These are phyloP conservation scores for Myotis findleyi DNA, from an alignment of 2,797 vertebrate genomes.

Conservation along the genomic window DNA sequence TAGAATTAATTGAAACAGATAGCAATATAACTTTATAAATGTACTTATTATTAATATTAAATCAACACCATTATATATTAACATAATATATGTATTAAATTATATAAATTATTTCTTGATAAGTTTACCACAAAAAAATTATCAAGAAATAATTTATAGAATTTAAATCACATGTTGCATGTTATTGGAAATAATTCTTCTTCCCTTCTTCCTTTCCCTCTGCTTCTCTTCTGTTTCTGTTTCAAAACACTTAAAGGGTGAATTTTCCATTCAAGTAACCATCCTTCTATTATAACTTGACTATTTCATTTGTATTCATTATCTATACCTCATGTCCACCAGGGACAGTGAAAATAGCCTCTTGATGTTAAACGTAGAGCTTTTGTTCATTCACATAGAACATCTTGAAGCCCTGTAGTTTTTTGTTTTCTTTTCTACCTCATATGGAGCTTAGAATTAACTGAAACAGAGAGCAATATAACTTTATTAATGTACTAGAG, in stretches of 20 bases:
- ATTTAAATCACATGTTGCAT: neutral
- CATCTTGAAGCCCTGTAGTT: neutral
- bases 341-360: neutral
- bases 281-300: neutral
- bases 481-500: neutral
- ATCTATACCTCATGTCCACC: neutral
- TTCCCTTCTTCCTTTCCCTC: neutral
- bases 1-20: conserved; percentile 24
- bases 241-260: neutral
- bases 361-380: neutral
- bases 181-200: neutral
- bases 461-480: neutral
- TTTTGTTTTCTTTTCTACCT: neutral
- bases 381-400: neutral
- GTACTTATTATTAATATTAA: neutral
- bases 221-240: neutral
- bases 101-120: no score
- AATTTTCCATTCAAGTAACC: neutral
- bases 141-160: neutral
- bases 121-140: neutral
- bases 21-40: neutral
- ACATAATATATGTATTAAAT: neutral
- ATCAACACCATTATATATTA: neutral
- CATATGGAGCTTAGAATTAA: neutral
- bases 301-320: neutral